Percentiles rank a stretch among this genome's conserved stretches.
Evolutionary conservation across 2,888 invertebrate species (phyloP).

Genomic region (Dioctria rufipes): DNA sequence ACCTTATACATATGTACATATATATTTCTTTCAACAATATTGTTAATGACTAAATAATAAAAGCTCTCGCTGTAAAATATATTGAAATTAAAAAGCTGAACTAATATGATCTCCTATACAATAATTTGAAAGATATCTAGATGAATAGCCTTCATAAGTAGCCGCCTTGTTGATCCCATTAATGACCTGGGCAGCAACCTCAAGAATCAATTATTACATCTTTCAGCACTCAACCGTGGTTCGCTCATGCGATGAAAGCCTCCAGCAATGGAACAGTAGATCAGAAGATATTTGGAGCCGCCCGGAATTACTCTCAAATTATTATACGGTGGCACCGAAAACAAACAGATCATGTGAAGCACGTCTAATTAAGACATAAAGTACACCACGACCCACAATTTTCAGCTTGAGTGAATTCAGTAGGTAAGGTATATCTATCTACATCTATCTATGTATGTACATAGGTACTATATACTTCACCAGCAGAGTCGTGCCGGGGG

Average conservation of each 20-base stretch:
- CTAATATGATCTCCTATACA: conserved; percentile 30
- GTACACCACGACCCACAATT: conserved; percentile 35
- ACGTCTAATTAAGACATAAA: conserved; percentile 38
- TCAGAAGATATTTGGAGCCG: not conserved
- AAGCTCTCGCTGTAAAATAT: not conserved
- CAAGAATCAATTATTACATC: conserved; percentile 35
- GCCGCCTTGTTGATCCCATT: conserved; percentile 41
- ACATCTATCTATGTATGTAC: not conserved
- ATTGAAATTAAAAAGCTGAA: not conserved
- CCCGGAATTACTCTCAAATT: not conserved
- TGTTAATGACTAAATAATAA: too few species aligned
- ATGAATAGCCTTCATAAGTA: conserved; percentile 17
- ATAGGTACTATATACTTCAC: too few species aligned
- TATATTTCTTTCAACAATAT: too few species aligned
- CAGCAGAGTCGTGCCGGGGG: conserved; percentile 1
- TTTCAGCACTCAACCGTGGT: conserved; percentile 13
- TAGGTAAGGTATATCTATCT: conserved; percentile 15
- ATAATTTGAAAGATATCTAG: conserved; percentile 19
- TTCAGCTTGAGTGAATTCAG: conserved; percentile 26
- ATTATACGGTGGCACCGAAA: not conserved
- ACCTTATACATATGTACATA: too few species aligned
- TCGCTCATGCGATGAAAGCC: not conserved
- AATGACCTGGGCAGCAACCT: conserved; percentile 43
- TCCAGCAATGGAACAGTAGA: not conserved
- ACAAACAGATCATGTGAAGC: conserved; percentile 21